Evolutionary conservation across 2,113 vertebrate species (phyloP).

Genomic region (Saguinus imperator): DNA sequence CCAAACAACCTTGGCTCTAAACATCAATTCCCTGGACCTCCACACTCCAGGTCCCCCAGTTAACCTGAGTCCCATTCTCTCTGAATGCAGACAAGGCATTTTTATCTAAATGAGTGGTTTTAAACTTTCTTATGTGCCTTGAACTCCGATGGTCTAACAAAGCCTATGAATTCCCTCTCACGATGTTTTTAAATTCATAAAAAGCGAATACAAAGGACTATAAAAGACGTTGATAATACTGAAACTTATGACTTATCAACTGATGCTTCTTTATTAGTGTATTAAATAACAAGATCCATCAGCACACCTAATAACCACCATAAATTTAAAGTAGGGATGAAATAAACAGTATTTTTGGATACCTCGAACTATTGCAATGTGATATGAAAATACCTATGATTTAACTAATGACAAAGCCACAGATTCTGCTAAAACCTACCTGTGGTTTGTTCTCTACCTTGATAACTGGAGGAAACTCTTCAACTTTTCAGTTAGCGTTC

Average conservation of each 20-base stretch:
- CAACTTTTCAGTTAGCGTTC: background rate
- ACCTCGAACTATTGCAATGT: background rate
- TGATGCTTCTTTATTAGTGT: slow-evolving; percentile 23
- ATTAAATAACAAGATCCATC: slow-evolving; percentile 28
- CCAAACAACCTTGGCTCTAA: background rate
- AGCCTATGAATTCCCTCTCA: background rate
- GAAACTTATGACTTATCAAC: slow-evolving; percentile 2
- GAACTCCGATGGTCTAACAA: background rate
- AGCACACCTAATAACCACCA: slow-evolving; percentile 22
- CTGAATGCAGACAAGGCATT: background rate
- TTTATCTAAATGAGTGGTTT: background rate
- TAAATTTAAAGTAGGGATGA: slow-evolving; percentile 38
- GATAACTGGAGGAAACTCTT: background rate
- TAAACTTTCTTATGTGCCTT: background rate
- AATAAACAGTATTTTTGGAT: slow-evolving; percentile 29
- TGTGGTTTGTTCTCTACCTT: background rate
- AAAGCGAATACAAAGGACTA: background rate
- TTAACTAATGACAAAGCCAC: slow-evolving; percentile 8
- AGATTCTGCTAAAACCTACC: slow-evolving; percentile 8
- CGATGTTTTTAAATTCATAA: background rate
- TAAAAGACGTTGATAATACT: background rate
- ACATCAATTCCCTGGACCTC: background rate
- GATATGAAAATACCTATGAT: slow-evolving; percentile 24
- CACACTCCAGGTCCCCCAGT: background rate
- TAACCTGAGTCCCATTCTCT: background rate